Percentiles rank a stretch among this genome's conserved stretches.
phyloP scores from a whole-genome alignment of 2,113 vertebrate species.

The Pionites leucogaster region DNA sequence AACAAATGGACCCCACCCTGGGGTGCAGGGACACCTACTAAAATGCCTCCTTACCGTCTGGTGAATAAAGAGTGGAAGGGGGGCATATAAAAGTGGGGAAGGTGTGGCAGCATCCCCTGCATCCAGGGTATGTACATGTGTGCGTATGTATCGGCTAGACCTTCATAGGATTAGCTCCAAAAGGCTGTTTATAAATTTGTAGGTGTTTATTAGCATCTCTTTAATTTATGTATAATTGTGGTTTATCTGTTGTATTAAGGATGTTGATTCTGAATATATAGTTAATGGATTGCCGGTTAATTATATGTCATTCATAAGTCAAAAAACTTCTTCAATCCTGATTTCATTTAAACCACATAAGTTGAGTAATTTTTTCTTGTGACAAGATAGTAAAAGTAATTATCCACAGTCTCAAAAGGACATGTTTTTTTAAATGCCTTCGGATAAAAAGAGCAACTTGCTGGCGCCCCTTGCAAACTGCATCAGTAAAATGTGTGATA shows the following conservation, averaged over 20 bases:
- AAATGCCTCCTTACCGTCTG: neutral
- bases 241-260: neutral
- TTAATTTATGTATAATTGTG: neutral
- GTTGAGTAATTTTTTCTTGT: neutral
- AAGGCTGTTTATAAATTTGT: neutral
- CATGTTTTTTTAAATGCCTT: neutral
- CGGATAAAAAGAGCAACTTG: neutral
- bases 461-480: neutral
- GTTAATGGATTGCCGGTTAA: neutral
- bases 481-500: neutral
- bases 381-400: neutral
- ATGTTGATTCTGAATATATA: neutral
- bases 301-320: neutral
- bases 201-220: neutral
- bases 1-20: fast-evolving
- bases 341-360: neutral
- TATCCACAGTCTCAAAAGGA: neutral
- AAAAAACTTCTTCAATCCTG: neutral
- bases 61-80: neutral
- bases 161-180: neutral
- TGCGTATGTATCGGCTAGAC: too few relatives aligned
- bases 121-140: fast-evolving
- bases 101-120: neutral
- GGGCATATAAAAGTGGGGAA: neutral
- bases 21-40: fast-evolving